phyloP scores from a whole-genome alignment of 2,113 vertebrate genomes.

The Pterophyllum scalare region DNA sequence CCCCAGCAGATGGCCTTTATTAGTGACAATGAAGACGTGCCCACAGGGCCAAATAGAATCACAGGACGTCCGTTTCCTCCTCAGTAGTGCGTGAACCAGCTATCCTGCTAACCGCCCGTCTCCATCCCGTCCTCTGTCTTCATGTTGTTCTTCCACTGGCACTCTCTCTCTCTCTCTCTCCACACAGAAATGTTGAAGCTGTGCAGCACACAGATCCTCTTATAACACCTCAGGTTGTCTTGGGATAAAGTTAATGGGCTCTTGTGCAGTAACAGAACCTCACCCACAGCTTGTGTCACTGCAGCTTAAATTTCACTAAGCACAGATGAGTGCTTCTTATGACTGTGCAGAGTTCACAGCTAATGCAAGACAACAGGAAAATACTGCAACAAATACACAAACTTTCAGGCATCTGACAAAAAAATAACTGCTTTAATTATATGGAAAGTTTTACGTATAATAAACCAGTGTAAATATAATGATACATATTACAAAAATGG shows the following conservation, averaged over 20 bases:
- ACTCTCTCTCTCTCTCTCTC: no score
- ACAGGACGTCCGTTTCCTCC: constrained; percentile 60
- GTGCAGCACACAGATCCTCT: constrained; percentile 28
- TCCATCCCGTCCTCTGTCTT: background rate
- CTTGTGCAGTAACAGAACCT: constrained; percentile 29
- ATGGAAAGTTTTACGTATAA: background rate
- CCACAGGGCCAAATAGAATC: constrained; percentile 57
- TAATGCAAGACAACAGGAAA: no score
- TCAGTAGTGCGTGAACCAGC: constrained; percentile 31
- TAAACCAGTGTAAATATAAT: background rate
- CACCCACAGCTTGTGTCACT: background rate
- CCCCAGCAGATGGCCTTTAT: constrained; percentile 72
- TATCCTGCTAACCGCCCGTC: constrained; percentile 21
- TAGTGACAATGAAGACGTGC: constrained; percentile 65
- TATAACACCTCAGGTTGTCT: constrained; percentile 37
- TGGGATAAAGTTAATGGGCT: constrained; percentile 21
- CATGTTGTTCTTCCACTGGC: constrained; percentile 56
- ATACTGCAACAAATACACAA: background rate
- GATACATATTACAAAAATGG: background rate
- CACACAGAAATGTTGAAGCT: constrained; percentile 13
- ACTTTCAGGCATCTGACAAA: background rate
- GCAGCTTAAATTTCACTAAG: no score
- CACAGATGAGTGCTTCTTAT: no score
- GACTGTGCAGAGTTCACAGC: background rate
- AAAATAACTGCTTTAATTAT: background rate